These are phyloP conservation scores for Pseudanteris insignis DNA, from an alignment of 2,888 invertebrate genomes.

Conservation along the genomic window DNA sequence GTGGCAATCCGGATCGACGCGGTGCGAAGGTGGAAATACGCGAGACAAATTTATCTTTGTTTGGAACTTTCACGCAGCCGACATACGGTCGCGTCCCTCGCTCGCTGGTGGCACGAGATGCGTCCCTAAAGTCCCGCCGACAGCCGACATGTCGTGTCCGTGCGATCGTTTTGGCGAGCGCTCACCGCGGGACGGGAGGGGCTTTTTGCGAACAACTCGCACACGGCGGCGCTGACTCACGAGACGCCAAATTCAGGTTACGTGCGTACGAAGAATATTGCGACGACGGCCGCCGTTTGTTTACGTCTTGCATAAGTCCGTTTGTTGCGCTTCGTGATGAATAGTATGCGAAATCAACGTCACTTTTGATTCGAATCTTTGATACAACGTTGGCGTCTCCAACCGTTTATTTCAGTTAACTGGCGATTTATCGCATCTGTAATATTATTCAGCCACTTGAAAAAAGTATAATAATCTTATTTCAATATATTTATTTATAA, in stretches of 20 bases:
- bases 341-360: slow-evolving; percentile 37
- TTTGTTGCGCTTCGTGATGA: slow-evolving; percentile 39
- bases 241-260: slow-evolving; percentile 47
- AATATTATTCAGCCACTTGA: too few relatives aligned
- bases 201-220: slow-evolving; percentile 29
- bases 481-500: too few relatives aligned
- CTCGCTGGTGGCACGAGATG: slow-evolving; percentile 44
- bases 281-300: slow-evolving; percentile 34
- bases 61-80: slow-evolving; percentile 59
- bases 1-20: slow-evolving; percentile 52
- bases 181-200: slow-evolving; percentile 5
- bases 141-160: slow-evolving; percentile 47
- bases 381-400: too few relatives aligned
- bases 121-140: slow-evolving; percentile 46
- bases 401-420: too few relatives aligned
- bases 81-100: slow-evolving; percentile 46
- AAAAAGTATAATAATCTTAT: too few relatives aligned
- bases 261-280: slow-evolving; percentile 23
- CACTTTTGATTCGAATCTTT: too few relatives aligned
- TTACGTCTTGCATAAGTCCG: slow-evolving; percentile 39
- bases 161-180: slow-evolving; percentile 40
- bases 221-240: slow-evolving; percentile 43
- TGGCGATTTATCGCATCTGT: too few relatives aligned
- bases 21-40: slow-evolving; percentile 44
- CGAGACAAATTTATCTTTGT: slow-evolving; percentile 61